phyloP scores from a whole-genome alignment of 2,113 vertebrate genomes.

The Phalacrocorax carbo region DNA sequence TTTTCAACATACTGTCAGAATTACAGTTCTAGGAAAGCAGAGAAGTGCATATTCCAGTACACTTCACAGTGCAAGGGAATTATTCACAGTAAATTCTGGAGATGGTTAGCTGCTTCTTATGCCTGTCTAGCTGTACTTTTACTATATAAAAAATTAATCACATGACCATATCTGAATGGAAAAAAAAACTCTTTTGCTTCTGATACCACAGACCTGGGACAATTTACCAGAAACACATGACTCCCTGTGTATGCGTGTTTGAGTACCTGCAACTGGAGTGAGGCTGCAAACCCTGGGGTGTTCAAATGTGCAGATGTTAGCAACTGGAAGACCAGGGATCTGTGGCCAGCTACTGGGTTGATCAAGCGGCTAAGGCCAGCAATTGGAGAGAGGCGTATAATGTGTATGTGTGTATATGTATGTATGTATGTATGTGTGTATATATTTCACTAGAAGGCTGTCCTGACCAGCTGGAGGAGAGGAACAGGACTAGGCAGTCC shows the following conservation, averaged over 20 bases:
- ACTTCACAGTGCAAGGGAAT: background rate
- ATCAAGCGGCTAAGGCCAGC: background rate
- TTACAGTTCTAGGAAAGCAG: background rate
- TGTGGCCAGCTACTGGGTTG: background rate
- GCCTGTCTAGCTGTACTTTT: background rate
- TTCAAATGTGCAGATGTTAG: background rate
- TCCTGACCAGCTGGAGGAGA: background rate
- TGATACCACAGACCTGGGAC: background rate
- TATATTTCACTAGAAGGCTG: background rate
- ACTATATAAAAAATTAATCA: background rate
- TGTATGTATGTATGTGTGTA: rapidly evolving
- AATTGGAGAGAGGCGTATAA: background rate
- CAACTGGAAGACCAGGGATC: background rate
- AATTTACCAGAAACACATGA: background rate
- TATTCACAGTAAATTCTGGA: background rate
- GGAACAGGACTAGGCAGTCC: background rate
- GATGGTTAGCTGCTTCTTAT: background rate
- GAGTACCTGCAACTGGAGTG: background rate
- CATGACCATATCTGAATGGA: background rate
- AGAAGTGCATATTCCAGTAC: background rate
- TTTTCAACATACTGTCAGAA: background rate
- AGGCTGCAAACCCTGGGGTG: background rate
- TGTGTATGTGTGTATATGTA: background rate
- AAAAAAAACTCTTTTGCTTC: background rate
- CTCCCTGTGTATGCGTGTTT: background rate